Percentiles rank a stretch among this genome's conserved stretches.
Conservation (phyloP, 2,797 vertebrate species). For the Fundulus diaphanus region DNA sequence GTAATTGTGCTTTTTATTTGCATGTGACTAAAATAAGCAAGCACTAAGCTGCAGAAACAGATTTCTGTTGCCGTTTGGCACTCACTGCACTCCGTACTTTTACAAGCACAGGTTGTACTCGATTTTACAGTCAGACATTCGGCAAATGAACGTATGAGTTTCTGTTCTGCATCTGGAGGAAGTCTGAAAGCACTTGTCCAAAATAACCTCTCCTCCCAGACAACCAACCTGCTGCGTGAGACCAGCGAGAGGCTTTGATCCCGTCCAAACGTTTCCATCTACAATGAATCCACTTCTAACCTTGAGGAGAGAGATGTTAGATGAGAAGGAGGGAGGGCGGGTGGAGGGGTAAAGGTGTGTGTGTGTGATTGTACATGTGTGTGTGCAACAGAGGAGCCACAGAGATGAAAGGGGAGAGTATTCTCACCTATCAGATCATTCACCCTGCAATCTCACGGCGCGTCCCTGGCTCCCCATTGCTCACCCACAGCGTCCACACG, state of each 20-base stretch:
- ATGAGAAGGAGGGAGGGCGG: slow-evolving; percentile 18
- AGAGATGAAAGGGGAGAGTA: slow-evolving; percentile 55
- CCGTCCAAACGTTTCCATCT: slow-evolving; percentile 28
- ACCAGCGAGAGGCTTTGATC: slow-evolving; percentile 40
- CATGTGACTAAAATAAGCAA: not conserved
- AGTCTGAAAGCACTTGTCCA: not conserved
- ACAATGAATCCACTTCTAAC: slow-evolving; percentile 34
- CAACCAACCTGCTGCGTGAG: slow-evolving; percentile 10
- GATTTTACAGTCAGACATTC: slow-evolving; percentile 4
- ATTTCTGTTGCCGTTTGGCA: not conserved
- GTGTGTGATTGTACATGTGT: not conserved
- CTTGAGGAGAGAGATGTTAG: slow-evolving; percentile 27
- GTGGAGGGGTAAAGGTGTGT: slow-evolving; percentile 10
- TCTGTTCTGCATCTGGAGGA: not conserved
- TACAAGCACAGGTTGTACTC: not conserved
- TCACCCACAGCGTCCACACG: slow-evolving; percentile 77
- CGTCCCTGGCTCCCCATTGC: slow-evolving; percentile 72
- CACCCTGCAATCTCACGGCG: slow-evolving; percentile 70
- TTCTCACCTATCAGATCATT: slow-evolving; percentile 81
- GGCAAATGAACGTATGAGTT: not conserved
- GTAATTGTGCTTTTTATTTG: not conserved
- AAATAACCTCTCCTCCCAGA: slow-evolving; percentile 5
- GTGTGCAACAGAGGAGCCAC: slow-evolving; percentile 26
- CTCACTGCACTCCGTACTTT: not conserved
- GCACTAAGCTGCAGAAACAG: not conserved